phyloP scores from a whole-genome alignment of 2,113 vertebrate species.

The Neodon shergylaensis region DNA sequence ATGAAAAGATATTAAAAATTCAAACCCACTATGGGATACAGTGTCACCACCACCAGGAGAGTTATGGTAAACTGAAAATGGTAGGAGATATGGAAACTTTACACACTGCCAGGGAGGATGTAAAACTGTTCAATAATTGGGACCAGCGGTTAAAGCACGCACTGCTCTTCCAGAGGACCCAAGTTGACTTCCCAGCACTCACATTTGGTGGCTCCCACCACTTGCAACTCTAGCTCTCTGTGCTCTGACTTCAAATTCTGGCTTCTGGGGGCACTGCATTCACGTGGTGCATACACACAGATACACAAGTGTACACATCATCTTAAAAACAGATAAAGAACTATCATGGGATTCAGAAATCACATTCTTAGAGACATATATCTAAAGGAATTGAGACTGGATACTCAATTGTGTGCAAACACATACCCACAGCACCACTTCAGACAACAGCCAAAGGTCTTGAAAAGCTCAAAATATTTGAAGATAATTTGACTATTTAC shows the following conservation, averaged over 20 bases:
- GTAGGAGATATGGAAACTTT: too few species aligned
- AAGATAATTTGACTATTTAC: not conserved
- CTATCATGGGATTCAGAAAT: not conserved
- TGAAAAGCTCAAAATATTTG: not conserved
- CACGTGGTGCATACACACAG: not conserved
- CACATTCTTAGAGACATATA: not conserved
- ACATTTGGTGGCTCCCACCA: not conserved
- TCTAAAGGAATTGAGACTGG: not conserved
- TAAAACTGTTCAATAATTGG: not conserved
- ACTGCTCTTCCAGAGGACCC: not conserved
- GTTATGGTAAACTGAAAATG: not conserved
- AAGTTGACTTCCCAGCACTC: not conserved
- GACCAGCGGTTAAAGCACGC: not conserved
- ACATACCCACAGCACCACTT: fast-evolving
- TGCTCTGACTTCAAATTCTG: not conserved
- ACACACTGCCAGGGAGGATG: too few species aligned
- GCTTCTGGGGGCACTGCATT: not conserved
- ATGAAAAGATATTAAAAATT: not conserved
- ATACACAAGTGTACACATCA: not conserved
- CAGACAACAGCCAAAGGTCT: not conserved
- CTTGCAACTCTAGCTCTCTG: not conserved
- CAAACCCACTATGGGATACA: not conserved
- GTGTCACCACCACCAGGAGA: not conserved
- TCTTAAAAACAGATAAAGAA: not conserved
- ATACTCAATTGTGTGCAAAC: too few species aligned